These are phyloP conservation scores for Agonopterix alstromeriana DNA, from an alignment of 2,888 invertebrate genomes.

Conservation along the genomic window DNA sequence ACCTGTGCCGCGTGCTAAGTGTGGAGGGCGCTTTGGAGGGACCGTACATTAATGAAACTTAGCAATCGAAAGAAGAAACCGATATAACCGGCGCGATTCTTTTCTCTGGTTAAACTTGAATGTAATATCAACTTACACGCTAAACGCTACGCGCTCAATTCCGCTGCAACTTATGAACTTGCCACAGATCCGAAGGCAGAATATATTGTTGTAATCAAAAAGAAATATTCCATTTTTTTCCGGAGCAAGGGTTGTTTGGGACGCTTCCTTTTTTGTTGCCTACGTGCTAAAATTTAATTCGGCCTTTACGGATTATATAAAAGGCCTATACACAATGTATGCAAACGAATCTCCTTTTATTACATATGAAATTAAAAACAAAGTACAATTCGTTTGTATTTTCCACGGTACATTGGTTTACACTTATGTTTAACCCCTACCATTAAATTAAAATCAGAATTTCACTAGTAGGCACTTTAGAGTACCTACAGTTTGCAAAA, in stretches of 20 bases:
- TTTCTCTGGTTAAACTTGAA: no score
- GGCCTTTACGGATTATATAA: constrained; percentile 66
- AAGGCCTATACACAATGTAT: constrained; percentile 32
- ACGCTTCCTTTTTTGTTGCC: constrained; percentile 51
- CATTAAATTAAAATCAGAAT: no score
- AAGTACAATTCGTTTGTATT: background rate
- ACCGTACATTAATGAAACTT: no score
- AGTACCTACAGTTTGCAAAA: no score
- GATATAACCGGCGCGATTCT: no score
- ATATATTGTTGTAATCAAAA: constrained; percentile 76
- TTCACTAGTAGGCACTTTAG: no score
- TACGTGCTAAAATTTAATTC: constrained; percentile 74
- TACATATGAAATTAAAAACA: background rate
- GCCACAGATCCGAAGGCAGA: constrained; percentile 40
- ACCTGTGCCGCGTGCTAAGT: no score
- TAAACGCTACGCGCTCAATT: background rate
- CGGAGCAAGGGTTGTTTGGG: constrained; percentile 55
- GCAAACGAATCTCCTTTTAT: background rate
- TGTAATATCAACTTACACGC: no score
- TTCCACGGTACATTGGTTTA: background rate
- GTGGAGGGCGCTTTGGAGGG: no score
- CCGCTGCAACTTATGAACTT: constrained; percentile 19
- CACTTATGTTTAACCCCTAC: no score
- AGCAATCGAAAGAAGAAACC: no score
- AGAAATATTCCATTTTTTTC: constrained; percentile 72